A percentile compares a stretch with the other conserved stretches of the same genome.
phyloP scores from a whole-genome alignment of 2,113 vertebrate genomes.

The Oenanthe melanoleuca region DNA sequence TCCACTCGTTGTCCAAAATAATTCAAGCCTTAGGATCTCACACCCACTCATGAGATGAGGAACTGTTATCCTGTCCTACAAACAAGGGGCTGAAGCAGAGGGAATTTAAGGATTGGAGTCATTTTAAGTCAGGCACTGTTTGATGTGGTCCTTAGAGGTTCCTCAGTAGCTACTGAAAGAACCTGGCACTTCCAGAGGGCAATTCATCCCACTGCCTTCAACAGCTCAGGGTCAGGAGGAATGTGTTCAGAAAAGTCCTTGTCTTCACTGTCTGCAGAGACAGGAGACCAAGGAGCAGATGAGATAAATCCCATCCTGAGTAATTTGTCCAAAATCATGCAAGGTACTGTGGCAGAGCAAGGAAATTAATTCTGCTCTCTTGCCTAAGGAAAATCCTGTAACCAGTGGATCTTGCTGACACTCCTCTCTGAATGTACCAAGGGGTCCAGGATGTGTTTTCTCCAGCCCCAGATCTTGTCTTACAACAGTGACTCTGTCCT shows the following conservation, averaged over 20 bases:
- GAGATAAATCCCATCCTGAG: not conserved
- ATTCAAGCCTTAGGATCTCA: not conserved
- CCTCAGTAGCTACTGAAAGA: not conserved
- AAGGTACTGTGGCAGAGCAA: not conserved
- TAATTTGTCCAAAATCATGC: not conserved
- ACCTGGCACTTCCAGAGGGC: not conserved
- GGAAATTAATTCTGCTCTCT: not conserved
- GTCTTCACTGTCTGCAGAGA: not conserved
- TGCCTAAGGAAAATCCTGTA: not conserved
- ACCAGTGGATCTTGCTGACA: not conserved
- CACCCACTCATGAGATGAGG: not conserved
- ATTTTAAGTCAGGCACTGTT: not conserved
- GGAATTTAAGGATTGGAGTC: rapidly evolving
- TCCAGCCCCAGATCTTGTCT: not conserved
- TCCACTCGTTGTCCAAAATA: rapidly evolving
- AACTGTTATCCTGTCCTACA: not conserved
- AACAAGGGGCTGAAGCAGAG: not conserved
- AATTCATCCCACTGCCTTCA: not conserved
- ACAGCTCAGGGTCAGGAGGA: not conserved
- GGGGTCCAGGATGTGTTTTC: not conserved
- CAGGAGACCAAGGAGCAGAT: not conserved
- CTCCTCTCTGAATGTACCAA: not conserved
- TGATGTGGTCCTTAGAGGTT: not conserved
- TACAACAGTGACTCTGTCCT: not conserved
- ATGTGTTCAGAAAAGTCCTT: not conserved